Percentiles rank a stretch among this genome's conserved stretches.
Conservation (phyloP, 2,113 vertebrate species). For the Nerophis lumbriciformis region DNA sequence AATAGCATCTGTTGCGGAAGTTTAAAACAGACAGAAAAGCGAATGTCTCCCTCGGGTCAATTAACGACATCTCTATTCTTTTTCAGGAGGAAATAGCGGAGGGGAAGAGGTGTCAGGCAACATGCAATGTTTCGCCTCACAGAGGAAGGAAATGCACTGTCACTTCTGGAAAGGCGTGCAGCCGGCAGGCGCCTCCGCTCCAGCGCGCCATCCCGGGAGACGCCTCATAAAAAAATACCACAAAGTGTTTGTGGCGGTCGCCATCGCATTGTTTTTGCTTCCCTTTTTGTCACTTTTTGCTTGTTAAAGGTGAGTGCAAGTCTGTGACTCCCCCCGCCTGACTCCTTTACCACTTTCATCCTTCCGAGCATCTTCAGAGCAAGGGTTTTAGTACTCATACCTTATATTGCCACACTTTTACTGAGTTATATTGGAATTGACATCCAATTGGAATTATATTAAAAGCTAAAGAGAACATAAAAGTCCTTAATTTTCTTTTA, state of each 20-base stretch:
- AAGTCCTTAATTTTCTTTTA: too few relatives aligned
- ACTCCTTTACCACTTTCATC: not conserved
- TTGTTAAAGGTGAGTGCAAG: not conserved
- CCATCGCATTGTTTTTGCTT: slow-evolving; percentile 3
- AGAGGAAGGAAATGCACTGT: slow-evolving; percentile 55
- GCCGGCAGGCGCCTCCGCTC: slow-evolving; percentile 47
- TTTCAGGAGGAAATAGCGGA: not conserved
- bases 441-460: too few relatives aligned
- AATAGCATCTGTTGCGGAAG: not conserved
- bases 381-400: not conserved
- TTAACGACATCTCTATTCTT: slow-evolving; percentile 9
- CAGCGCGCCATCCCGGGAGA: slow-evolving; percentile 7
- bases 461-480: too few relatives aligned
- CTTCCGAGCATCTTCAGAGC: not conserved
- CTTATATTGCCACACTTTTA: too few relatives aligned
- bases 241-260: not conserved
- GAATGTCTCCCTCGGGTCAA: not conserved
- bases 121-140: not conserved
- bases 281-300: not conserved
- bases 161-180: slow-evolving; percentile 17
- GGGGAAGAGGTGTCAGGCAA: slow-evolving; percentile 26
- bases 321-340: not conserved
- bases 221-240: slow-evolving; percentile 12
- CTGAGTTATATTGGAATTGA: too few relatives aligned
- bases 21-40: not conserved